A percentile compares a stretch with the other conserved stretches of the same genome.
Conservation (phyloP, 2,797 vertebrate genomes). For the Heteromormyrus szaboi region DNA sequence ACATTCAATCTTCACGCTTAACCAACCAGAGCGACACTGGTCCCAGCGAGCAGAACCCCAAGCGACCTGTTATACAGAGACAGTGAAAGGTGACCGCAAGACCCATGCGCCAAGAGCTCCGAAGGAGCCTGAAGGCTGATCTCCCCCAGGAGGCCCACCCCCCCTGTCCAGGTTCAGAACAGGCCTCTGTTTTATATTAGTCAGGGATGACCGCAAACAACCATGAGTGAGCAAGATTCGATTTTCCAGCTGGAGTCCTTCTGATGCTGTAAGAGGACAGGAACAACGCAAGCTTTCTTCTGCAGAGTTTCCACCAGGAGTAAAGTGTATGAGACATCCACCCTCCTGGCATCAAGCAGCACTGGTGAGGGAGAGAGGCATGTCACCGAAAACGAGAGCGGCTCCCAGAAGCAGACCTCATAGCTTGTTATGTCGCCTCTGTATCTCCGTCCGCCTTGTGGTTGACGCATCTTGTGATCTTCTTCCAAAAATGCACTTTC, state of each 20-base stretch:
- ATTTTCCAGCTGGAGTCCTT: slow-evolving; percentile 21
- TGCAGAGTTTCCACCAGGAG: background rate
- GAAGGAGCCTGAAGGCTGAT: background rate
- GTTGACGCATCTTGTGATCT: background rate
- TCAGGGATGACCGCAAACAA: slow-evolving; percentile 4
- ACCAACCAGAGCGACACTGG: background rate
- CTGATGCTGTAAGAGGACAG: background rate
- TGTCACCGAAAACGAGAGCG: background rate
- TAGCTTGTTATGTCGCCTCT: background rate
- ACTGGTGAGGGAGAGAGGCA: background rate
- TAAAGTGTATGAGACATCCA: background rate
- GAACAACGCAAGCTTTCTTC: slow-evolving; percentile 17
- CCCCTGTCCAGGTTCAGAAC: background rate
- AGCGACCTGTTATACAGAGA: background rate
- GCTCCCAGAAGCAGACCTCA: background rate
- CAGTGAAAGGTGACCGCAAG: background rate
- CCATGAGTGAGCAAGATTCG: slow-evolving; percentile 15
- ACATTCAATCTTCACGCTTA: background rate
- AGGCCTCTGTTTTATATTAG: slow-evolving; percentile 21
- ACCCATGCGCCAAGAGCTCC: too few relatives aligned
- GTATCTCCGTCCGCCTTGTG: background rate
- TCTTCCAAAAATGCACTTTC: background rate
- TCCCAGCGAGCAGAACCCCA: background rate
- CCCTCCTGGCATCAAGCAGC: background rate
- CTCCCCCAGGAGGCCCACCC: background rate